Evolutionary conservation across 2,888 invertebrate species (phyloP).

Genomic region (Ormyrus pomaceus): DNA sequence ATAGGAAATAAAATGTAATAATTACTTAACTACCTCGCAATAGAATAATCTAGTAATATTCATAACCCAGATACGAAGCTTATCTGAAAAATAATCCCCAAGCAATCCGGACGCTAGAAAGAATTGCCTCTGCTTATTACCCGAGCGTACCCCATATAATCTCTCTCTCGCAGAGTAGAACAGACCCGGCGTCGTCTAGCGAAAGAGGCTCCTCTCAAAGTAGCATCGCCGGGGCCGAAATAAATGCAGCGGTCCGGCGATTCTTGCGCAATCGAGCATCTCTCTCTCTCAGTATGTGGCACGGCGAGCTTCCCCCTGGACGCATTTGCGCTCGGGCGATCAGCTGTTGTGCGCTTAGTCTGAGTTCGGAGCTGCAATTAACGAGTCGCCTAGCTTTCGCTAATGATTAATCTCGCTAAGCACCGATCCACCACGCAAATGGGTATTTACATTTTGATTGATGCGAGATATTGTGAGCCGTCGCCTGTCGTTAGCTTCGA

Average conservation of each 20-base stretch:
- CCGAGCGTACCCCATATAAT: too few species aligned
- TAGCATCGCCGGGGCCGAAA: constrained; percentile 21
- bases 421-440: constrained; percentile 20
- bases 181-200: too few species aligned
- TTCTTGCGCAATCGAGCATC: constrained; percentile 8
- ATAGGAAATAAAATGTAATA: too few species aligned
- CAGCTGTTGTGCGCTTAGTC: constrained; percentile 22
- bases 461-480: constrained; percentile 17
- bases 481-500: not conserved
- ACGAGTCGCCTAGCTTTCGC: not conserved
- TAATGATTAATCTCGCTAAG: constrained; percentile 1
- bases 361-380: constrained; percentile 1
- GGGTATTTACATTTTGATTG: constrained; percentile 43
- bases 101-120: too few species aligned
- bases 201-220: not conserved
- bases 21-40: too few species aligned
- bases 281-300: constrained; percentile 9
- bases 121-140: too few species aligned
- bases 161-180: too few species aligned
- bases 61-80: too few species aligned
- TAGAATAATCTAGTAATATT: too few species aligned
- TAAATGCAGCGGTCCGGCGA: constrained; percentile 31
- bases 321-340: constrained; percentile 16
- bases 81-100: too few species aligned
- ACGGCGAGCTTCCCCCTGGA: not conserved